Evolutionary conservation across 2,797 vertebrate genomes (phyloP).

Genomic region (Nannoperca australis): DNA sequence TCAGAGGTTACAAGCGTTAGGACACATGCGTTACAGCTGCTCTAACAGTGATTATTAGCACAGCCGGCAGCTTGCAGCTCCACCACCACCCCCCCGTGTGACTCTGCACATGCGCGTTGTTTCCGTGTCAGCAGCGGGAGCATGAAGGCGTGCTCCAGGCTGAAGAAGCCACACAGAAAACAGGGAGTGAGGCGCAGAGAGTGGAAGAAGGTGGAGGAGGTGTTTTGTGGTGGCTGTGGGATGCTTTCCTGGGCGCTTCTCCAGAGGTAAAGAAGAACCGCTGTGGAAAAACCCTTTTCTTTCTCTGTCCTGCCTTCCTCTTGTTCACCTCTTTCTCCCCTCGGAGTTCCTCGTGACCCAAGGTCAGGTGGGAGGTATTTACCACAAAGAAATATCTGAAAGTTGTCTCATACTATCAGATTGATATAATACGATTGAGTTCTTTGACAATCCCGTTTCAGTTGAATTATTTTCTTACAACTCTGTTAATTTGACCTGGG

Average conservation of each 20-base stretch:
- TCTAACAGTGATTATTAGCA: neutral
- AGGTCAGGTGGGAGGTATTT: slow-evolving; percentile 1
- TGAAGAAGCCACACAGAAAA: slow-evolving; percentile 45
- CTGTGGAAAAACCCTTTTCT: slow-evolving; percentile 19
- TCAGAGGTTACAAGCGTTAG: neutral
- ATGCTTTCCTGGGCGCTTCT: slow-evolving; percentile 74
- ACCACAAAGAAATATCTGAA: neutral
- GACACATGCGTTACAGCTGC: neutral
- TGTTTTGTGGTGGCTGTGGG: slow-evolving; percentile 84
- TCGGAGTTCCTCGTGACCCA: slow-evolving; percentile 8
- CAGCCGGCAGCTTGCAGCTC: neutral
- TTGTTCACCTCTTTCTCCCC: neutral
- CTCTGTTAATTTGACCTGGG: slow-evolving; percentile 20
- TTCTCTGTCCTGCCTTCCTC: neutral
- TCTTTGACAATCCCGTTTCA: neutral
- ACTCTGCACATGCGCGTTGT: slow-evolving; percentile 65
- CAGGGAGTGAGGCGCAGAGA: slow-evolving; percentile 57
- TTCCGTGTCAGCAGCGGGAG: slow-evolving; percentile 71
- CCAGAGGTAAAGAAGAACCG: slow-evolving; percentile 79
- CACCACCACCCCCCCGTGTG: slow-evolving; percentile 5
- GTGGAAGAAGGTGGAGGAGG: slow-evolving; percentile 64
- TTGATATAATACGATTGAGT: too few relatives aligned
- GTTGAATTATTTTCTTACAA: neutral
- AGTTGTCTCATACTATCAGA: too few relatives aligned
- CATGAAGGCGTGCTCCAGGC: slow-evolving; percentile 43